Percentiles rank a stretch among this genome's conserved stretches.
Conservation (phyloP, 2,113 vertebrate genomes). For the Natator depressus region DNA sequence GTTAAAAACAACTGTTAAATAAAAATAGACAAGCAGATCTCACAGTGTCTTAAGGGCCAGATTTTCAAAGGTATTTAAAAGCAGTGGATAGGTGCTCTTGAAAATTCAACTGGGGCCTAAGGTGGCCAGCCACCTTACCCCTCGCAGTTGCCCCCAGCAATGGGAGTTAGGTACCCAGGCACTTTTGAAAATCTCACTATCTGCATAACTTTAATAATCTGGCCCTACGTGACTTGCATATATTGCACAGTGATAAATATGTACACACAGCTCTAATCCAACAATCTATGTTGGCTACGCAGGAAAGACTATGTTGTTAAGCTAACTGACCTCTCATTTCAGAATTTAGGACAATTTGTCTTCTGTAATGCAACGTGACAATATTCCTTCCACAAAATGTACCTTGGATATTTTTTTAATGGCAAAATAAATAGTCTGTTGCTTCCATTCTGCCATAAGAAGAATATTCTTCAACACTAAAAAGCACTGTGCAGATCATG, state of each 20-base stretch:
- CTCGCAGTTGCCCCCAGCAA: background rate
- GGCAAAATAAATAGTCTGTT: constrained; percentile 17
- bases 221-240: background rate
- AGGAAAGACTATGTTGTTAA: background rate
- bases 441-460: constrained; percentile 6
- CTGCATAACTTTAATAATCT: background rate
- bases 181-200: background rate
- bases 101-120: background rate
- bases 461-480: constrained; percentile 27
- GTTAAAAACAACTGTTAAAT: background rate
- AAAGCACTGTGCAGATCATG: constrained; percentile 65
- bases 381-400: constrained; percentile 34
- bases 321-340: background rate
- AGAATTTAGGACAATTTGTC: background rate
- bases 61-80: background rate
- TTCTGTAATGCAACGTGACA: background rate
- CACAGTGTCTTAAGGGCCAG: accelerated
- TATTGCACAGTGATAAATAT: accelerated
- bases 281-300: background rate
- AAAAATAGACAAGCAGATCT: background rate
- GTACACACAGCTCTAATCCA: background rate
- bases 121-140: background rate
- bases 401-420: background rate
- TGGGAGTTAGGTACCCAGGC: background rate
- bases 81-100: background rate